A percentile compares a stretch with the other conserved stretches of the same genome.
Evolutionary conservation across 2,113 vertebrate genomes (phyloP).

Genomic region (Melierax canorus): DNA sequence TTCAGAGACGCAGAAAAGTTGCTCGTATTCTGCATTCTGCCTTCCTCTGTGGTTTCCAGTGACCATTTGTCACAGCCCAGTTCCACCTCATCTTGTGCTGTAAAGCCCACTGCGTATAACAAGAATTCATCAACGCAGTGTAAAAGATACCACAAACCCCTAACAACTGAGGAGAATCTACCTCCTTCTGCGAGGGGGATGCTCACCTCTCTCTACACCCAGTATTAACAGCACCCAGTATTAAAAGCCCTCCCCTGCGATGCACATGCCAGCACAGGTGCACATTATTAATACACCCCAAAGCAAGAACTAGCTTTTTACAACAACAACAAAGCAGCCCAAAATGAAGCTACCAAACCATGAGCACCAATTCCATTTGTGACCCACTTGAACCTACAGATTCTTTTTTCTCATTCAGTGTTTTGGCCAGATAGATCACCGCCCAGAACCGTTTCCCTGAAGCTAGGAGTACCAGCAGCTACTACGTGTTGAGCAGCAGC

Average conservation of each 20-base stretch:
- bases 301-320: neutral
- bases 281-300: neutral
- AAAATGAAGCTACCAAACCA: neutral
- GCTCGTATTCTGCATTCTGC: neutral
- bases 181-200: neutral
- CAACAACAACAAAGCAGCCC: neutral
- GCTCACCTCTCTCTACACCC: neutral
- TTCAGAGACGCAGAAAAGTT: neutral
- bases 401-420: neutral
- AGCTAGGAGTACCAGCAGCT: neutral
- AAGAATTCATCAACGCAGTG: too few species aligned
- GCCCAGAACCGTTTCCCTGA: too few species aligned
- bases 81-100: neutral
- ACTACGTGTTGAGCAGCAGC: rapidly evolving
- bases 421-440: neutral
- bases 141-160: neutral
- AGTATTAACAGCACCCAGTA: neutral
- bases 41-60: neutral
- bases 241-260: neutral
- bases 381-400: neutral
- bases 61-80: neutral
- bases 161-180: neutral
- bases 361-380: neutral
- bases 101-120: neutral
- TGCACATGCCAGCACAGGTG: neutral